These are phyloP conservation scores for Aspiorhynchus laticeps DNA, from an alignment of 2,113 vertebrate species.

Conservation along the genomic window DNA sequence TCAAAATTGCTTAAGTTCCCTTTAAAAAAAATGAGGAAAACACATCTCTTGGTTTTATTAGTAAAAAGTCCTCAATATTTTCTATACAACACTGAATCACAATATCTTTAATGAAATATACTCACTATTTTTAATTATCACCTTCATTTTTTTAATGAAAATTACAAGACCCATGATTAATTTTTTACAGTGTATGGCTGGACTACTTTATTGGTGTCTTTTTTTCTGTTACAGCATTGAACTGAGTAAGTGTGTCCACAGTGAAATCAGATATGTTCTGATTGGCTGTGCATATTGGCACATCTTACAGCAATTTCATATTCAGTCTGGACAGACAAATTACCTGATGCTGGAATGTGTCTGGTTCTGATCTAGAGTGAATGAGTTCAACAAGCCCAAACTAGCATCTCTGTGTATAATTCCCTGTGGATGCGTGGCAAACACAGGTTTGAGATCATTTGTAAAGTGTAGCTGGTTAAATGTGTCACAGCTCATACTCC, in stretches of 20 bases:
- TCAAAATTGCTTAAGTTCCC: too few species aligned
- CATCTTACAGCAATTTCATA: background rate
- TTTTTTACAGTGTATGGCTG: too few species aligned
- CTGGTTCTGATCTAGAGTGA: background rate
- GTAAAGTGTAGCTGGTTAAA: slow-evolving; percentile 5
- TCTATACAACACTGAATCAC: too few species aligned
- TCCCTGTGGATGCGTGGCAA: background rate
- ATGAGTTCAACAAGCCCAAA: slow-evolving; percentile 5
- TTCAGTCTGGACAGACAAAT: background rate
- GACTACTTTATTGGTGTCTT: background rate
- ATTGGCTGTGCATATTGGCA: background rate
- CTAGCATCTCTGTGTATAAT: slow-evolving; percentile 20
- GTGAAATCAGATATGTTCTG: background rate
- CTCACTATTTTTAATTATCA: too few species aligned
- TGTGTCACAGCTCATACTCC: slow-evolving; percentile 27
- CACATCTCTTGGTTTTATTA: too few species aligned
- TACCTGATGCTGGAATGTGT: background rate
- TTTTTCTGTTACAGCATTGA: background rate
- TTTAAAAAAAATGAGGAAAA: too few species aligned
- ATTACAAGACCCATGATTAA: too few species aligned
- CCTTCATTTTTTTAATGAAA: too few species aligned
- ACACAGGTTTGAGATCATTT: slow-evolving; percentile 4
- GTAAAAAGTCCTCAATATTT: too few species aligned
- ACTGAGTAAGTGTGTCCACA: background rate
- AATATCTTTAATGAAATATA: too few species aligned